Evolutionary conservation across 1,140 invertebrate genomes (phyloP), one percentile per base, ranked within the genome.

Genomic region (Leptestheria dahalacensis): DNA sequence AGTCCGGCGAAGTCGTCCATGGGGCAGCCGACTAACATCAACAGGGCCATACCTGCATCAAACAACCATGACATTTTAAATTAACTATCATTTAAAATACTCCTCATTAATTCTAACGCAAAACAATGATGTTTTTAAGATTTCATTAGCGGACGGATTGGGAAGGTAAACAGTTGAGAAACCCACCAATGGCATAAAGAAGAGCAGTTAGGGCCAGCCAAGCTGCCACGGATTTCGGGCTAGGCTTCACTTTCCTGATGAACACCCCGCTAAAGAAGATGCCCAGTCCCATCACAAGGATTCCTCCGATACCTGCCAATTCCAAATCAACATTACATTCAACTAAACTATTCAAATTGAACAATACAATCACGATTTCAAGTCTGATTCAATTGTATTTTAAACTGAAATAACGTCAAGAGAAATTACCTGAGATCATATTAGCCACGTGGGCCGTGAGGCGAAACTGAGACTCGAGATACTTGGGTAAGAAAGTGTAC

Each of bases 401-500:
- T 11, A 54, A 62, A 60, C 2, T 6, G 6, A 49, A 56, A 4
- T 51, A 25, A 47, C 1, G 2, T 61, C 18, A 12, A 12, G 0
- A 24, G 3, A 51, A 51, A 2, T 74, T 74, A 83, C 87, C 91
- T 73, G 90, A 85, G 66, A 94, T 85, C 78, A 93, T 83, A 68
- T 90, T 92, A 41, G 91, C 90, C 67, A 86, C 81, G 70, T 88
- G 84, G 50, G 90, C 86, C 15, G 89, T 82, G 66, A 93, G 73
- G 61, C 86, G 78, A 74, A 94, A 95, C 77, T 93, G 89, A 51
- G 83, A 86, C 75, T 94, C 90, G 63, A 95, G 73, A 71, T 93
- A 95, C 72, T 95, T 95, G 52, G 91, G 91, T 65, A 94, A 75
- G 73, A 94, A 96, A 48, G 89, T 91, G 72, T 93, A 92, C 9